Base-by-base conservation (phyloP, 2,888 invertebrate genomes). In the Eupithecia centaureata region DNA sequence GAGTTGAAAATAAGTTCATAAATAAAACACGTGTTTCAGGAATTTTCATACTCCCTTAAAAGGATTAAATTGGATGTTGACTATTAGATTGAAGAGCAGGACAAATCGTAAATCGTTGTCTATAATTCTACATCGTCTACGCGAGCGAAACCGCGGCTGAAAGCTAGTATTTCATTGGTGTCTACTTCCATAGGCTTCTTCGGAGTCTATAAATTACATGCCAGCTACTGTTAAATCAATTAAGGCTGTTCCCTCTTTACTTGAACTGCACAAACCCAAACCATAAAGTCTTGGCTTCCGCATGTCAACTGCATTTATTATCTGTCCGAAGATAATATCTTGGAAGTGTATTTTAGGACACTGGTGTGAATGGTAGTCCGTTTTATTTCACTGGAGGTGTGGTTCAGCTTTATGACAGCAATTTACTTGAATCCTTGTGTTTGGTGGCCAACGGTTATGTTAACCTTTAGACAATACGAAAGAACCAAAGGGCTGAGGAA, bases 361-460 rank as follows among this genome's bases (percentile, higher is more conserved):
- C 73, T 79, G 79, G 90, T 91, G 91, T 91, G 91, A 92, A 92
- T 91, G 87, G 89, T 84, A 77, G 81, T 76, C 79, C 79, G 81
- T 86, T 86, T 89, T 87, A 86, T 89, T 83, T 82, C 81, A 80
- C 71, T 75, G 74, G 73, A 76, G 76, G 79, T 80, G 77, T 78
- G 80, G 80, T 81, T 83, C 82, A 82, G 76, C 77, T 90, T 91
- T 91, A 91, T 88, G 81, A 75, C 85, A 68, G 76, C 82, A 77
- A 86, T 87, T 85, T 80, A 77, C 80, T 79, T 78, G 76, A 76
- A 79, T 81, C 76, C 82, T 80, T 79, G 79, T 81, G 76, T 75
- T 70, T 83, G 79, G 76, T 81, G 77, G 71, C 81, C 73, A 83
- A 67, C 60, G 57, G 32, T 65, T 70, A n/a, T 51, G 57, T 22